A percentile compares a stretch with the other conserved stretches of the same genome.
These are phyloP conservation scores for Euura lappo DNA, from an alignment of 1,140 invertebrate species.

Conservation along the genomic window DNA sequence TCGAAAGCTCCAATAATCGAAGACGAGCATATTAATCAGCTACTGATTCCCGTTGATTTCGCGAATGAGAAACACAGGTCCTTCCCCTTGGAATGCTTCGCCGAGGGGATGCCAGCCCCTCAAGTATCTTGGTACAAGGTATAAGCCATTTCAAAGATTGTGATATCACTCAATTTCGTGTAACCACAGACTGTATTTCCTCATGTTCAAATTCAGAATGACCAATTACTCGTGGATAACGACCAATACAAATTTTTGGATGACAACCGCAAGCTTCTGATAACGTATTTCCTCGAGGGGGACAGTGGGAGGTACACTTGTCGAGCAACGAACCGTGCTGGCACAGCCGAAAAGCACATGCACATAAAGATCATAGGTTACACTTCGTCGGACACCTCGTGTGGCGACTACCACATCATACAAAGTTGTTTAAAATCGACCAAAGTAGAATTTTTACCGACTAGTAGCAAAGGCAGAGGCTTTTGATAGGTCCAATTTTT, in stretches of 20 bases:
- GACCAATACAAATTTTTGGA: constrained; percentile 42
- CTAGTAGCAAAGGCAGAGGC: too few species aligned
- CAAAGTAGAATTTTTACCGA: too few species aligned
- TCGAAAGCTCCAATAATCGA: constrained; percentile 34
- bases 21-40: constrained; percentile 39
- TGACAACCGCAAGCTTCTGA: constrained; percentile 47
- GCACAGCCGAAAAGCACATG: constrained; percentile 36
- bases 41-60: constrained; percentile 30
- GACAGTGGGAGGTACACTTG: constrained; percentile 56
- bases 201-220: constrained; percentile 31
- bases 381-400: too few species aligned
- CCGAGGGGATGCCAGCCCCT: constrained; percentile 48
- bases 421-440: too few species aligned
- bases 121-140: constrained; percentile 53
- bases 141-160: constrained; percentile 2
- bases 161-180: constrained; percentile 10
- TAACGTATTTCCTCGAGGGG: constrained; percentile 47
- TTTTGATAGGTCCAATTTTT: too few species aligned
- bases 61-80: constrained; percentile 30
- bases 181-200: constrained; percentile 32
- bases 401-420: too few species aligned
- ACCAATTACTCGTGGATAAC: constrained; percentile 26
- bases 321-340: constrained; percentile 48
- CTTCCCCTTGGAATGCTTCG: constrained; percentile 41
- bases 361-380: constrained; percentile 55